phyloP scores from a whole-genome alignment of 2,113 vertebrate species.

The Empidonax traillii region DNA sequence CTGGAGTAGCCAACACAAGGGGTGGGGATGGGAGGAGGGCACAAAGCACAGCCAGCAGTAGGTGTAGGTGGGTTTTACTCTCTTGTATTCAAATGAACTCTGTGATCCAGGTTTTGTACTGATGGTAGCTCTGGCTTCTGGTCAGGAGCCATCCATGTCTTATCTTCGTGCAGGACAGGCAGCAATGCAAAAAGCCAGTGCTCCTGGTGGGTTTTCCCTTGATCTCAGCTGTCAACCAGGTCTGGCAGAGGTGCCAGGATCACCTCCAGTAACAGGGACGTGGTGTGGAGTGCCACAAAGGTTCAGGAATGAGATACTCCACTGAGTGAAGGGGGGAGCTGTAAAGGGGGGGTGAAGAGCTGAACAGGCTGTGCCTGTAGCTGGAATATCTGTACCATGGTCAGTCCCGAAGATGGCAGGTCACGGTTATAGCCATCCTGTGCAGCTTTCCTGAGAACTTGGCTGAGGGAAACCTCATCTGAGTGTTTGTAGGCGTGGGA shows the following conservation, averaged over 20 bases:
- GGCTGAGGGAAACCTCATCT: background rate
- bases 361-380: background rate
- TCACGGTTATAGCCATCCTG: background rate
- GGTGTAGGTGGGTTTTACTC: background rate
- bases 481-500: background rate
- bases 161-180: background rate
- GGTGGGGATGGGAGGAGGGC: background rate
- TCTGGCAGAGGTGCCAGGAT: background rate
- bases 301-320: background rate
- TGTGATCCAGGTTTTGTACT: background rate
- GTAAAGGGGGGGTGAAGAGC: background rate
- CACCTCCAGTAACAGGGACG: background rate
- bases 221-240: background rate
- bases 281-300: background rate
- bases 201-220: background rate
- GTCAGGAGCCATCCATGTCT: background rate
- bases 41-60: background rate
- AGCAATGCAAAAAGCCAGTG: background rate
- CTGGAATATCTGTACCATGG: background rate
- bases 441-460: background rate
- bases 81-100: background rate
- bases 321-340: background rate
- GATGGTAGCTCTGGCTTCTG: background rate
- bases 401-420: fast-evolving
- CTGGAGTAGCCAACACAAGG: background rate